Conservation (phyloP, 2,113 vertebrate genomes). For the Elephantulus edwardii region DNA sequence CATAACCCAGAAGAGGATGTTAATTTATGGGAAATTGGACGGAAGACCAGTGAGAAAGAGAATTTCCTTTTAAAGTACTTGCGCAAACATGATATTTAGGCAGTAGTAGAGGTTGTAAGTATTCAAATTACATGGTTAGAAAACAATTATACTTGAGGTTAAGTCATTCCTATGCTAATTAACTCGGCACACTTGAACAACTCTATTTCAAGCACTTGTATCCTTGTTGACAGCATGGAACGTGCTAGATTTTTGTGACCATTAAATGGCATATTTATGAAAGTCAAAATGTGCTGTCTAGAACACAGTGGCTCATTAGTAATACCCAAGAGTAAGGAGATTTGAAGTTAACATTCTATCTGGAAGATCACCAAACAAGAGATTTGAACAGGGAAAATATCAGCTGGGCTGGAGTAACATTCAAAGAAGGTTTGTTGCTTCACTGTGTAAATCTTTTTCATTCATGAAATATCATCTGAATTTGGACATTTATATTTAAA, state of each 20-base stretch:
- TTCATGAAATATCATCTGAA: accelerated
- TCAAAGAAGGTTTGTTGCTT: too few relatives aligned
- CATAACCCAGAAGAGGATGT: not conserved
- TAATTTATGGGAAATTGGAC: not conserved
- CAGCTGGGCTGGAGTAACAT: too few relatives aligned
- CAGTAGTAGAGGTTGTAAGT: accelerated
- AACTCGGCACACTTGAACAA: accelerated
- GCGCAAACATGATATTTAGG: accelerated
- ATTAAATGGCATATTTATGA: not conserved
- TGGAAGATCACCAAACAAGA: accelerated
- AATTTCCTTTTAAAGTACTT: not conserved
- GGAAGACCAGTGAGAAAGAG: not conserved
- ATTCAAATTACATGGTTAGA: accelerated
- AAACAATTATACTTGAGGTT: not conserved
- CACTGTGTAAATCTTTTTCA: not conserved
- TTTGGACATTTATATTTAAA: not conserved
- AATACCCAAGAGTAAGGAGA: accelerated
- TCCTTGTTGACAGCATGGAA: not conserved
- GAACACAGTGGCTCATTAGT: not conserved
- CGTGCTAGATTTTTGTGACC: accelerated
- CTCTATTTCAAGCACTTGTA: accelerated
- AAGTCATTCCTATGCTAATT: accelerated
- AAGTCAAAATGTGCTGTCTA: too few relatives aligned
- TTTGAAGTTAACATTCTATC: accelerated
- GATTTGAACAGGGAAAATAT: accelerated